Base-by-base conservation (phyloP, 2,113 vertebrate genomes). In the Hippoglossus stenolepis region DNA sequence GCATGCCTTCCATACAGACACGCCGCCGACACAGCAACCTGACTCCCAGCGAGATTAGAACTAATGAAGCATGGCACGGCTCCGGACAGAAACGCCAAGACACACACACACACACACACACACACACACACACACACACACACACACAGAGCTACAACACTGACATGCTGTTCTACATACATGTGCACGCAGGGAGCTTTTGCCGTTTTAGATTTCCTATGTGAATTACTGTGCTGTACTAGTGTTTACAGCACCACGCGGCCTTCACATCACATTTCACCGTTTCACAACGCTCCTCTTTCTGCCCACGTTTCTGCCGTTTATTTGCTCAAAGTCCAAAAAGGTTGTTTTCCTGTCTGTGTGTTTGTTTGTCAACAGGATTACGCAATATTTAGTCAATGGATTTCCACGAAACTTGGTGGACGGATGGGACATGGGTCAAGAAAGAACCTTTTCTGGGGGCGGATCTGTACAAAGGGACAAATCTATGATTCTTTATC, bases 1-100 rank as follows among this genome's bases (percentile, higher is more conserved):
- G 89, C 92, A 94, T 94, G 89, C 91, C 86, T 91, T 91, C 91
- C 90, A 89, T 89, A 87, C 84, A 88, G 87, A 93, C 89, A 90
- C 70, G 88, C 80, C 79, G 88, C 85, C 79, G 63, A 92, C 92
- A 92, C 91, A 70, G 94, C 88, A 94, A 94, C 93, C 80, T 18
- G 89, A 94, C 89, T 85, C 91, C 86, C 21, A 17, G 75, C 76
- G 23, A 84, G 90, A 92, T 94, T 91, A 93, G 74, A 62, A 75
- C 91, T 86, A 94, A 94, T 92, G 87, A 92, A 93, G 87, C 85
- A 75, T 85, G 83, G 87, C 83, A 71, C 80, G 35, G 79, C 85
- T 91, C 64, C 72, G 80, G 70, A 71, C 86, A 73, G 65, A 69
- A 45, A 62, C 75, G 4, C 12, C 61, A 26, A 72, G 40, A 49